Conservation (phyloP, 2,113 vertebrate species). For the Tachycineta bicolor region DNA sequence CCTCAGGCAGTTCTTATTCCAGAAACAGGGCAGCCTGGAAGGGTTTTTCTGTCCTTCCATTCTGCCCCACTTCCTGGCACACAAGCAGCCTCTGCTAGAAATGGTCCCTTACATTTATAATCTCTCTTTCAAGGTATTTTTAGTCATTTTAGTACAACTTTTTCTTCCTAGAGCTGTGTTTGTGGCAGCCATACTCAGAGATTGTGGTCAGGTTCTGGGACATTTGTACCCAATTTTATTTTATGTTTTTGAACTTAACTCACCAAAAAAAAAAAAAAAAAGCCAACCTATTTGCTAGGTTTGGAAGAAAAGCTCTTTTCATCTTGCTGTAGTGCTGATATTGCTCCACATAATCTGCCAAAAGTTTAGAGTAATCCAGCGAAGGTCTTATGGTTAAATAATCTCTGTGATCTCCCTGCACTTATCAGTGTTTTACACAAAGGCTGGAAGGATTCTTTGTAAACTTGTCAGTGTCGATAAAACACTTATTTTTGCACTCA, state of each 20-base stretch:
- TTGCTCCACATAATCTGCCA: neutral
- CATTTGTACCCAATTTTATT: neutral
- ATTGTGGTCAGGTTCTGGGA: neutral
- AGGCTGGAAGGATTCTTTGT: neutral
- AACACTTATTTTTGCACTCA: neutral
- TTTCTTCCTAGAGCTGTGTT: neutral
- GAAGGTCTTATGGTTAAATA: neutral
- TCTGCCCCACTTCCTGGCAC: neutral
- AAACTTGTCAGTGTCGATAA: neutral
- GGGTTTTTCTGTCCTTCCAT: neutral
- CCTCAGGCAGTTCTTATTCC: neutral
- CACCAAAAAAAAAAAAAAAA: neutral
- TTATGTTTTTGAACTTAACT: neutral
- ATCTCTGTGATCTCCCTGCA: neutral
- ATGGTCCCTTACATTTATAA: neutral
- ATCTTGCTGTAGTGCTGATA: neutral
- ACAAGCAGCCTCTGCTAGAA: neutral
- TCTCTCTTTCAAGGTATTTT: neutral
- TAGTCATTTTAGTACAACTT: neutral
- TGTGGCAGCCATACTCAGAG: neutral
- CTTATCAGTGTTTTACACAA: neutral
- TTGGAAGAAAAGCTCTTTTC: neutral
- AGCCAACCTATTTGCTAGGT: neutral
- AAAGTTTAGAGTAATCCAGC: neutral
- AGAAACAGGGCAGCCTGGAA: neutral